Conservation (phyloP, 2,888 invertebrate species). For the Andrena dorsata region DNA sequence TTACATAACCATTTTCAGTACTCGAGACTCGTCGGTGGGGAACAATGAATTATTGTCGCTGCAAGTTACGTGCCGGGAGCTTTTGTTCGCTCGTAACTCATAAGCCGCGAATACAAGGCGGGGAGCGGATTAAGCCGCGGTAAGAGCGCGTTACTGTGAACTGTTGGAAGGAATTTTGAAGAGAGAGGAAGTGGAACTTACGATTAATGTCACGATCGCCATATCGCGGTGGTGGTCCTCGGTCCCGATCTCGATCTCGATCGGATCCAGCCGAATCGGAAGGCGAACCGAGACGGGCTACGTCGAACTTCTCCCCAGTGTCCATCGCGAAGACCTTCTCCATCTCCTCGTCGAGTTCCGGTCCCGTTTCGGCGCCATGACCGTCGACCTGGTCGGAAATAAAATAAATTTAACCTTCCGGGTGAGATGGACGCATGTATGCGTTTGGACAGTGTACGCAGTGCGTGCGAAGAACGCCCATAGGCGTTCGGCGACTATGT, state of each 20-base stretch:
- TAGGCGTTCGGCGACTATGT: too few relatives aligned
- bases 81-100: too few relatives aligned
- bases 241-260: slow-evolving; percentile 83
- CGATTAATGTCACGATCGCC: slow-evolving; percentile 83
- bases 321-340: slow-evolving; percentile 93
- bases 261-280: slow-evolving; percentile 82
- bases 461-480: too few relatives aligned
- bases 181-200: slow-evolving; percentile 64
- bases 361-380: slow-evolving; percentile 88
- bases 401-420: too few relatives aligned
- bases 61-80: too few relatives aligned
- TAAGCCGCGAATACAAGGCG: neutral
- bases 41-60: slow-evolving; percentile 16
- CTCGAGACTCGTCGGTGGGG: neutral
- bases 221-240: slow-evolving; percentile 82
- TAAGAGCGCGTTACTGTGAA: too few relatives aligned
- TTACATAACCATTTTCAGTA: slow-evolving; percentile 14
- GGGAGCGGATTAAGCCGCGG: neutral
- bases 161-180: too few relatives aligned
- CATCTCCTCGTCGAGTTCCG: slow-evolving; percentile 94
- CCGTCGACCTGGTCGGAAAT: slow-evolving; percentile 85
- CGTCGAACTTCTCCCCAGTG: slow-evolving; percentile 88
- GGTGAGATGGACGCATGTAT: too few relatives aligned
- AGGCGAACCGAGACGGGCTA: slow-evolving; percentile 86
- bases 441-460: too few relatives aligned